These are phyloP conservation scores for Adoxophyes honmai DNA, from an alignment of 1,140 invertebrate genomes.

Conservation along the genomic window DNA sequence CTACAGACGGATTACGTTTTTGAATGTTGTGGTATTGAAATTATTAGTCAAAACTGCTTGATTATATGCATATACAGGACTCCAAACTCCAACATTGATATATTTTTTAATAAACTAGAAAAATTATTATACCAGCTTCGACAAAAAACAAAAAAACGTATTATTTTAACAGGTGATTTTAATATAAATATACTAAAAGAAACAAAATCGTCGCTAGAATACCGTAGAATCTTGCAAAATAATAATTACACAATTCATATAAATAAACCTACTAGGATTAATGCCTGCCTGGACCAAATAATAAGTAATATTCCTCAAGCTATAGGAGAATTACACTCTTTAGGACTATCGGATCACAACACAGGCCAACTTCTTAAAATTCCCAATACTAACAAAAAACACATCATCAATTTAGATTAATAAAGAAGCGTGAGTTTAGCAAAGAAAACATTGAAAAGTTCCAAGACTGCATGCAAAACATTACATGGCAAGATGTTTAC, in stretches of 20 bases:
- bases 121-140: not conserved
- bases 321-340: conserved; percentile 10
- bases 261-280: conserved; percentile 11
- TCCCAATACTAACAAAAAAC: not conserved
- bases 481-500: not conserved
- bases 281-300: conserved; percentile 19
- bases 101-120: not conserved
- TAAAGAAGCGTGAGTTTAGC: conserved; percentile 18
- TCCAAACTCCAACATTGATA: not conserved
- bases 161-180: not conserved
- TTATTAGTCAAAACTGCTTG: not conserved
- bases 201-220: not conserved
- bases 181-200: not conserved
- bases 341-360: conserved; percentile 25
- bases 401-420: not conserved
- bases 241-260: conserved; percentile 13
- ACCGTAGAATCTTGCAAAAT: not conserved
- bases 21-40: conserved; percentile 16
- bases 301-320: conserved; percentile 19
- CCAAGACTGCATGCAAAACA: conserved; percentile 18
- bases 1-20: no score
- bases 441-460: conserved; percentile 16
- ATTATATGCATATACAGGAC: conserved; percentile 14
- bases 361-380: conserved; percentile 11
- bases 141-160: not conserved